These are phyloP conservation scores for Pseudorhiza aurosa DNA, from an alignment of 30 jellyfish, hydroid and myxozoan genomes.

Conservation along the genomic window DNA sequence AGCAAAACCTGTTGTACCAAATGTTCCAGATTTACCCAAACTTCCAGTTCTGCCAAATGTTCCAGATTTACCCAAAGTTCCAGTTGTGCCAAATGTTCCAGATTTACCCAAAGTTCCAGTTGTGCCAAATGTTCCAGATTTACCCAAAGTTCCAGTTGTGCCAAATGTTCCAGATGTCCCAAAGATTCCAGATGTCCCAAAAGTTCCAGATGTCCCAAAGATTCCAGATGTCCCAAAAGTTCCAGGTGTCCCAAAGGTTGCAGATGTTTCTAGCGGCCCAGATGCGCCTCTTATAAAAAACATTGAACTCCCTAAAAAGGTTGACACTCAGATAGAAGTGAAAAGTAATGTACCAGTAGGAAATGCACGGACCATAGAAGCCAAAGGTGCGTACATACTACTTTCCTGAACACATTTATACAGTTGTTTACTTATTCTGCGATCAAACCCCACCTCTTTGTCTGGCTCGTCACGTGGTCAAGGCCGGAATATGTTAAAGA, in stretches of 20 bases:
- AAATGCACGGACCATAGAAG: too few relatives aligned
- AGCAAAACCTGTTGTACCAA: slow-evolving; percentile 6
- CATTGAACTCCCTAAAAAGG: not conserved
- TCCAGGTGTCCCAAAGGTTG: not conserved
- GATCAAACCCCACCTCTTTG: too few relatives aligned
- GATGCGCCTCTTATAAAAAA: not conserved
- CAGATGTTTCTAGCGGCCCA: not conserved
- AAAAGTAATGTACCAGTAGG: too few relatives aligned
- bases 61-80: not conserved
- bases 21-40: slow-evolving; percentile 12
- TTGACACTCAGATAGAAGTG: not conserved
- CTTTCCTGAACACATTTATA: too few relatives aligned
- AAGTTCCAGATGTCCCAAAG: not conserved
- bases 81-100: slow-evolving; percentile 13
- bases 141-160: slow-evolving; percentile 2
- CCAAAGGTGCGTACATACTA: too few relatives aligned
- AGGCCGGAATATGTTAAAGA: too few relatives aligned
- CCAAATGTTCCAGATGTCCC: slow-evolving; percentile 2
- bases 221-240: not conserved
- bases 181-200: slow-evolving; percentile 10
- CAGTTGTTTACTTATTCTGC: too few relatives aligned
- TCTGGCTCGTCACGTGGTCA: too few relatives aligned
- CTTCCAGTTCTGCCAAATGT: not conserved
- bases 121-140: slow-evolving; percentile 9
- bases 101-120: not conserved